Evolutionary conservation across 2,888 invertebrate species (phyloP), one percentile per base, ranked within the genome.

Genomic region (Stramonita haemastoma): DNA sequence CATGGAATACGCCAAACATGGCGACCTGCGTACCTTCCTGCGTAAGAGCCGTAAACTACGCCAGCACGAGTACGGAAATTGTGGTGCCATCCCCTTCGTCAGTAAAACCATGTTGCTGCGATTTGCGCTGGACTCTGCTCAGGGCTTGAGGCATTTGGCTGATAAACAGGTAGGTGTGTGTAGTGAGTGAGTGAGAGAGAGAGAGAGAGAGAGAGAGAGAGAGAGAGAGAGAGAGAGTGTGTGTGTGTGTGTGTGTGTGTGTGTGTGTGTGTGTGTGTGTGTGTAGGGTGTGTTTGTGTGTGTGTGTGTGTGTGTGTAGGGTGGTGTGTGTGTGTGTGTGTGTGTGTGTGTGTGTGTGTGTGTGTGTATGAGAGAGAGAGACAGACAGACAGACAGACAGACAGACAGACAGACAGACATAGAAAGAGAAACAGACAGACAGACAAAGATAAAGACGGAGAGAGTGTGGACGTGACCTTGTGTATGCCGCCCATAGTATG

Each of bases 1-100:
- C 15, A 94, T 95, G 94, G 95, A 95, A 89, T 95, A 93, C 86
- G 94, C 93, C 88, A 91, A 92, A 81, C 93, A 94, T 89, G 95
- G 95, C 0, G 95, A 95, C 91, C 90, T 95, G 86, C 89, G 94
- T 22, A 93, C 94, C 13, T 94, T 94, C 88, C 91, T 95, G 34
- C 92, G 94, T 56, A 93, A 93, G 87, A 93, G 93, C 90, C 92
- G 94, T 26, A 94, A 93, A 89, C 91, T 92, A 83, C 93, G 93
- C 81, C 91, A 92, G 79, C 93, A 94, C 84, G 90, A 93, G 85
- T 94, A 94, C 91, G 92, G 92, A 83, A 94, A 94, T 89, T 79
- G 88, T 17, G 91, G 90, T 22, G 60, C 90, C 22, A 83, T 87
- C 73, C 86, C 90, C 87, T 89, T 90, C 91, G 0, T 91, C 60